Evolutionary conservation across 2,113 vertebrate genomes (phyloP), one percentile per base, ranked within the genome.

Genomic region (Bambusicola thoracicus): DNA sequence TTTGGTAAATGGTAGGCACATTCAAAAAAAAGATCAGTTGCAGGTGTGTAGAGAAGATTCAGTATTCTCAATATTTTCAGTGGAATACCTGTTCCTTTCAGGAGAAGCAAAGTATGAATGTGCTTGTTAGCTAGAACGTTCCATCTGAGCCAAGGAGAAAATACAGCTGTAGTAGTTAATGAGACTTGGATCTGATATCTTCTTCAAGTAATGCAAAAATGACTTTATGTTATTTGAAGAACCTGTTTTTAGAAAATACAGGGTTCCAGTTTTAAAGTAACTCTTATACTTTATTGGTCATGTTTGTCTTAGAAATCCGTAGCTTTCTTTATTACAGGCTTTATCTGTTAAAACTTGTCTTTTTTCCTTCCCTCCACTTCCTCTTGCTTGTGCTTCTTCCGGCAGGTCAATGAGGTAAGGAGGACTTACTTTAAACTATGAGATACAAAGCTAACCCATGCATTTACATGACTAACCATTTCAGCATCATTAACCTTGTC

Each of bases 361-460:
- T 98, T 98, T 98, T 98, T 97, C 96, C 97, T 97, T 95, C 95
- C 96, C 93, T 94, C 90, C 62, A 92, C 93, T 96, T 96, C 68
- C 95, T 97, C 98, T 98, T 98, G 98, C 99, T 99, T 98, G 98
- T 97, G 81, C 98, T 98, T 98, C 98, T 98, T 97, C 97, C 66
- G 98, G 98, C 99, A 99, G 99, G 99, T 99, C 94, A 99, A 99
- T 89, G 99, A 99, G 99, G 99, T 99, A 99, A 99, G 99, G 97
- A 62, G 94, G 97, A 98, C 81, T 89, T 76, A 95, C 95, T 96
- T 97, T 92, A 89, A 87, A 94, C 86, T 95, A 61, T 61, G 91
- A 96, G 94, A 97, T 97, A 88, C 96, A 92, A 94, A 96, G 97
- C 98, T 98, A 98, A 98, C 98, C 97, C 95, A 70, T 91, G 95